Conservation (phyloP, 2,888 invertebrate species). For the Osedax fenrisi region DNA sequence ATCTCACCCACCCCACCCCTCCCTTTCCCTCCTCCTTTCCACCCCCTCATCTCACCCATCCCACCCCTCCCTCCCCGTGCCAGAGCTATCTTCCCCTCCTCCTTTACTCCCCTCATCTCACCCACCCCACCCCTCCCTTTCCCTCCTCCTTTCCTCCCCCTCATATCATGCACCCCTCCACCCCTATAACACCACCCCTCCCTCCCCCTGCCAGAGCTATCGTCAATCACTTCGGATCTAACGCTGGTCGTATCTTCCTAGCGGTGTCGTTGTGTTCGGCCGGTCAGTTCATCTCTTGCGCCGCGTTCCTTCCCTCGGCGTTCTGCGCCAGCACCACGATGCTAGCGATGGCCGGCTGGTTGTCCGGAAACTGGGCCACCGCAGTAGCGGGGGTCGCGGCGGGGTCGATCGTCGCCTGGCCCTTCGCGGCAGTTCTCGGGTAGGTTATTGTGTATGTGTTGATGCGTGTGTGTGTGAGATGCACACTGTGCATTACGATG, state of each 20-base stretch:
- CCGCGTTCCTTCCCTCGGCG: constrained; percentile 83
- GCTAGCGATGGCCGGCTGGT: constrained; percentile 77
- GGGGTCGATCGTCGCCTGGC: constrained; percentile 77
- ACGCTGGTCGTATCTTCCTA: constrained; percentile 69
- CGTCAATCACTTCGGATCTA: constrained; percentile 57
- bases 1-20: too few relatives aligned
- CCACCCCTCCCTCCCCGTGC: not conserved
- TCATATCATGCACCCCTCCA: not conserved
- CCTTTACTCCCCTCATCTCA: not conserved
- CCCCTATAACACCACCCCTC: not conserved
- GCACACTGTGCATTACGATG: not conserved
- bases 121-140: not conserved
- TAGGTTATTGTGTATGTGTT: constrained; percentile 37
- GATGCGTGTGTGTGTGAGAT: not conserved
- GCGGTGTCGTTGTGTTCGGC: constrained; percentile 61
- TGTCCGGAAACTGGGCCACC: constrained; percentile 64
- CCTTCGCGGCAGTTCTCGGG: constrained; percentile 87
- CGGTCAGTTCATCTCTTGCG: constrained; percentile 75
- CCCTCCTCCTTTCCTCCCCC: not conserved
- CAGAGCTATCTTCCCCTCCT: not conserved
- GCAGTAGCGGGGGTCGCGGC: constrained; percentile 73
- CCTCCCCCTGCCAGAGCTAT: constrained; percentile 57
- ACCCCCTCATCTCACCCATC: not conserved
- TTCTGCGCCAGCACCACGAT: constrained; percentile 80
- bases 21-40: too few relatives aligned